Evolutionary conservation across 64 coral and sea anemone genomes (phyloP).

Genomic region (Dendrophyllia cribrosa): DNA sequence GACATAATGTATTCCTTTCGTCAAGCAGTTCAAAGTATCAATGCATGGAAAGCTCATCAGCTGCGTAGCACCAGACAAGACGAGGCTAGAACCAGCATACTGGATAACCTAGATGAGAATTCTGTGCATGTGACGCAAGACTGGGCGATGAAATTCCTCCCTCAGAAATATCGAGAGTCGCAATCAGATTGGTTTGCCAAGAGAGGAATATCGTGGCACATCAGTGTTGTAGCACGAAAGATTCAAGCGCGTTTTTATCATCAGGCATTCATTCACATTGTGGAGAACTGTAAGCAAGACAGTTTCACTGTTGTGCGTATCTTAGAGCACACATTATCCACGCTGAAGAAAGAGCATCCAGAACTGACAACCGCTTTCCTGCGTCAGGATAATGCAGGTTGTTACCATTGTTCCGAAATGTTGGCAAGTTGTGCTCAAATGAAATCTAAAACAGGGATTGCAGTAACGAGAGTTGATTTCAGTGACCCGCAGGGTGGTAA

Average conservation of each 20-base stretch:
- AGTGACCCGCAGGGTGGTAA: conserved; percentile 24
- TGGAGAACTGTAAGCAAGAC: not conserved
- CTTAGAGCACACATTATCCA: not conserved
- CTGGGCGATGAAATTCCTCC: too few relatives aligned
- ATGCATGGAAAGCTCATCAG: not conserved
- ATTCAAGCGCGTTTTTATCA: not conserved
- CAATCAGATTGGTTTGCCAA: conserved; percentile 6
- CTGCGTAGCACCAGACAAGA: not conserved
- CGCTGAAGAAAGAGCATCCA: not conserved
- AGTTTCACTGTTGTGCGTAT: not conserved
- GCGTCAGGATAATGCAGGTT: not conserved
- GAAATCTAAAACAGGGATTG: not conserved
- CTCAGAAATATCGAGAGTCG: not conserved
- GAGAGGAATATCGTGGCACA: not conserved
- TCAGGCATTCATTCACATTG: not conserved
- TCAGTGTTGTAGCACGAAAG: not conserved
- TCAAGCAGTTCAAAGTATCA: not conserved
- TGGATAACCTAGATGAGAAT: not conserved
- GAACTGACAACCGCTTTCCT: not conserved
- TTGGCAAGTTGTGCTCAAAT: not conserved
- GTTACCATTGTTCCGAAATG: not conserved
- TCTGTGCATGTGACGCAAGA: not conserved
- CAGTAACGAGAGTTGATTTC: too few relatives aligned
- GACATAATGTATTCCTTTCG: not conserved
- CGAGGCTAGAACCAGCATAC: not conserved